Evolutionary conservation across 2,113 vertebrate species (phyloP).

Genomic region (Antechinus stuartii): DNA sequence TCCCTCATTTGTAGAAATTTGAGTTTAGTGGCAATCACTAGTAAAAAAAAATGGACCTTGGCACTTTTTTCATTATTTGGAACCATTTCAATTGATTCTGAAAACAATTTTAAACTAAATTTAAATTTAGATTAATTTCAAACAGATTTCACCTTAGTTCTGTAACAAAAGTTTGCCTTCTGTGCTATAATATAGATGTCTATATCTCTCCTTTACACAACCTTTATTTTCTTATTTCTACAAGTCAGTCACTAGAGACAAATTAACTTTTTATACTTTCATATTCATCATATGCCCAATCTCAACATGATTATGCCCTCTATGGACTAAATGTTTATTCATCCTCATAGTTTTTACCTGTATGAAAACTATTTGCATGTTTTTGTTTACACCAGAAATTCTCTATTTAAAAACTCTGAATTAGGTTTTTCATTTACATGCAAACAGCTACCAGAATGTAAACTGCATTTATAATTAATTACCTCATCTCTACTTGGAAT

Average conservation of each 20-base stretch:
- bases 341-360: neutral
- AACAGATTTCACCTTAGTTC: neutral
- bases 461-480: neutral
- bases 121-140: neutral
- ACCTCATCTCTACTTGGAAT: neutral
- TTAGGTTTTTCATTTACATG: constrained; percentile 2
- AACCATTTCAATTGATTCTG: neutral
- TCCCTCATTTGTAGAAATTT: constrained; percentile 14
- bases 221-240: neutral
- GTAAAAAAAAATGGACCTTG: constrained; percentile 5
- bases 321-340: neutral
- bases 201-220: neutral
- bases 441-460: neutral
- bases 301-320: neutral
- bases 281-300: neutral
- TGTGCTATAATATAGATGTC: neutral
- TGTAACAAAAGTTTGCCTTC: neutral
- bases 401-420: neutral
- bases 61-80: neutral
- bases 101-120: neutral
- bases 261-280: neutral
- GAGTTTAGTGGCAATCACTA: neutral
- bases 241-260: neutral
- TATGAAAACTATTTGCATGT: neutral
- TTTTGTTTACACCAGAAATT: neutral